phyloP scores from a whole-genome alignment of 2,888 invertebrate genomes.

The Hypsopygia costalis region DNA sequence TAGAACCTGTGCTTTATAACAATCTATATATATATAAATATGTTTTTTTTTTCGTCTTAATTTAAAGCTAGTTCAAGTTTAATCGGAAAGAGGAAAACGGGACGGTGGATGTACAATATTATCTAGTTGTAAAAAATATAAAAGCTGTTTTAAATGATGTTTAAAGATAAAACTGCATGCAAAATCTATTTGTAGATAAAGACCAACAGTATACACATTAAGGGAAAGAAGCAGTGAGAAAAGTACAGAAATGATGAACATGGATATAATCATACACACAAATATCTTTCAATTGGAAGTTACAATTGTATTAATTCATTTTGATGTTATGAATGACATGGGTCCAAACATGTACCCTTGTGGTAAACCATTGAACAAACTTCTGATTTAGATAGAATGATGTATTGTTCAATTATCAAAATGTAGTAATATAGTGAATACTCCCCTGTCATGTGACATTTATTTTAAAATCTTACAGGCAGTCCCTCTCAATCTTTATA shows the following conservation, averaged over 20 bases:
- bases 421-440: too few species aligned
- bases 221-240: conserved; percentile 20
- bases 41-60: conserved; percentile 58
- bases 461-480: background rate
- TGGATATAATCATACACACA: conserved; percentile 13
- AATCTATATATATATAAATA: conserved; percentile 76
- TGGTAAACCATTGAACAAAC: conserved; percentile 22
- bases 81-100: conserved; percentile 75
- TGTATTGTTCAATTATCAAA: too few species aligned
- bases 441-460: too few species aligned
- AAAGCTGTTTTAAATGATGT: conserved; percentile 41
- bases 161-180: conserved; percentile 42
- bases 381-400: too few species aligned
- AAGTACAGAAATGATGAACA: conserved; percentile 18
- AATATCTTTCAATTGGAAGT: conserved; percentile 4
- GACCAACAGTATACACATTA: background rate
- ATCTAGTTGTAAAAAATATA: conserved; percentile 61
- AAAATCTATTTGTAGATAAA: conserved; percentile 20
- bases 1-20: conserved; percentile 79
- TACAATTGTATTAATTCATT: background rate
- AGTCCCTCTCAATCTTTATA: conserved; percentile 2
- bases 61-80: conserved; percentile 74
- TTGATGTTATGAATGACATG: too few species aligned
- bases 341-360: conserved; percentile 26
- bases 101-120: conserved; percentile 70